A percentile compares a stretch with the other conserved stretches of the same genome.
These are phyloP conservation scores for Columbina picui DNA, from an alignment of 2,113 vertebrate genomes.

Conservation along the genomic window DNA sequence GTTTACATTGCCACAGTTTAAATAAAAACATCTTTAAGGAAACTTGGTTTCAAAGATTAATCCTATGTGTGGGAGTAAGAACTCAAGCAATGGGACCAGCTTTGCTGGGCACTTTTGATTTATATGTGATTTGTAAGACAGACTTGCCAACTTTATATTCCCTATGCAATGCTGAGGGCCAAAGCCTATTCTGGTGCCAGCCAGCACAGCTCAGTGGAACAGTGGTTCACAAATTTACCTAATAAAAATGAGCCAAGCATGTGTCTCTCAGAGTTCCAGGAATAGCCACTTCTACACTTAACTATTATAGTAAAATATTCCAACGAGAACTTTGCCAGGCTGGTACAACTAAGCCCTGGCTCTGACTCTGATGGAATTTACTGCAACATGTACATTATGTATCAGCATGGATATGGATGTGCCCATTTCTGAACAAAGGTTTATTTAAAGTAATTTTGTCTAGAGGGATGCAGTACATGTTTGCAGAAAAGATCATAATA, in stretches of 20 bases:
- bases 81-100: background rate
- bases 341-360: background rate
- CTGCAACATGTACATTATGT: background rate
- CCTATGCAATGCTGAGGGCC: background rate
- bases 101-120: slow-evolving; percentile 1
- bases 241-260: background rate
- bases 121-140: background rate
- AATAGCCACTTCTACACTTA: slow-evolving; percentile 6
- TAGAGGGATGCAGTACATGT: background rate
- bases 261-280: background rate
- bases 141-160: slow-evolving; percentile 4
- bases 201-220: background rate
- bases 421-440: background rate
- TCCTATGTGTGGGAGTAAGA: slow-evolving; percentile 17
- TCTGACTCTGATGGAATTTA: background rate
- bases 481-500: background rate
- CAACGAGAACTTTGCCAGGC: background rate
- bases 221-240: slow-evolving; percentile 27
- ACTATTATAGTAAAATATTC: background rate
- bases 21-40: slow-evolving; percentile 44
- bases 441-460: background rate
- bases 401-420: background rate
- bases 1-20: background rate
- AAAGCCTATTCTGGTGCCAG: slow-evolving; percentile 12
- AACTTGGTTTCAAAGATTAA: slow-evolving; percentile 12